Evolutionary conservation across 2,113 vertebrate genomes (phyloP), one percentile per base, ranked within the genome.

Genomic region (Mionectes macconnelli): DNA sequence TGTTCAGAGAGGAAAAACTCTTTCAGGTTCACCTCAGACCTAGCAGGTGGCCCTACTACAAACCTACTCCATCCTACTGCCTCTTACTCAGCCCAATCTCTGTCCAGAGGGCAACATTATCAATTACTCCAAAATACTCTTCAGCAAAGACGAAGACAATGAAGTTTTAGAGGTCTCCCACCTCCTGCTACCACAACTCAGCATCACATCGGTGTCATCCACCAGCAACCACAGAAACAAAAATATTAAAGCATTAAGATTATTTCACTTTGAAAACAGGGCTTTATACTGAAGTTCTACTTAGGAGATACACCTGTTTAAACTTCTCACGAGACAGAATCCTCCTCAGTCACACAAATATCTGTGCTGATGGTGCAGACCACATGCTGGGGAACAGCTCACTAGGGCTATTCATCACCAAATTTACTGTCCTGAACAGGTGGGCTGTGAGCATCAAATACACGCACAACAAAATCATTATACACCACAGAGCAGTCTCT

Each of bases 401-500:
- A 96, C 77, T 91, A 30, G 59, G 44, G 59, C 85, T 66, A 94
- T 94, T 97, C 90, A 95, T 83, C 88, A 69, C 27, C n/a, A 30
- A 37, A 84, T 80, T 73, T 49, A 75, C 93, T 84, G 27, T 74
- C 95, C 93, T 22, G 8, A 97, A 96, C 97, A 98, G 97, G 97
- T 97, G 97, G 95, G 96, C 86, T 80, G 49, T 14, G 47, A 21
- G 74, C 49, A 7, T 35, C 72, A 49, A 76, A 84, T 1, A 55
- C 62, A 44, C 0, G 11, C 91, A 95, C 81, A 94, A 90, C 83
- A 89, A 68, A 73, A 67, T 45, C 90, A 75, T 90, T 93, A 73
- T 57, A 21, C 0, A 10, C 15, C 33, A 23, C 37, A 7, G 0
- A 33, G 76, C 66, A 75, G 67, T 8, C 56, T 64, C 83, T 66